Percentiles rank a stretch among this genome's conserved stretches.
Evolutionary conservation across 2,888 invertebrate genomes (phyloP).

Genomic region (Thymelicus lineola): DNA sequence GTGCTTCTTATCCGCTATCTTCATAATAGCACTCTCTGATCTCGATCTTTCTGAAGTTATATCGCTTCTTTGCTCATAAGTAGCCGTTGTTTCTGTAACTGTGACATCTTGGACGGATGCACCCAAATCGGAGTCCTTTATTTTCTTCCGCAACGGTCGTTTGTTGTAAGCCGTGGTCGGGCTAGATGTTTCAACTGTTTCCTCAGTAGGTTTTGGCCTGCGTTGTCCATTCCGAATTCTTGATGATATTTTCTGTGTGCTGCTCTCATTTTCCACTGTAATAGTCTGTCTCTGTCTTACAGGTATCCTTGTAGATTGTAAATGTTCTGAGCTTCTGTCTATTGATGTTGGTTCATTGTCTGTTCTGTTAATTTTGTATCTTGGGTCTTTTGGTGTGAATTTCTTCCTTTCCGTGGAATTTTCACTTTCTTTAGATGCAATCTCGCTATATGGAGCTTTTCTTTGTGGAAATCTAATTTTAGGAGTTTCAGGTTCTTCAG

Average conservation of each 20-base stretch:
- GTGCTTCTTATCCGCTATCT: constrained; percentile 82
- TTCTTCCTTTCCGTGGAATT: constrained; percentile 79
- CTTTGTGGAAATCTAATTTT: constrained; percentile 80
- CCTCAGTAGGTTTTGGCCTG: constrained; percentile 72
- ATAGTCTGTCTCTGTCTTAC: constrained; percentile 68
- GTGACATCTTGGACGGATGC: constrained; percentile 74
- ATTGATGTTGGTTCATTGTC: constrained; percentile 59
- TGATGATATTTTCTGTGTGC: constrained; percentile 73
- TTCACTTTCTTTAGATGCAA: constrained; percentile 61
- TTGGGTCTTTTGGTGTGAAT: constrained; percentile 80
- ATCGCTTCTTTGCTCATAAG: constrained; percentile 62
- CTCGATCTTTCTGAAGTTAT: constrained; percentile 76
- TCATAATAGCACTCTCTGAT: constrained; percentile 84
- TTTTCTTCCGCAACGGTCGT: constrained; percentile 69
- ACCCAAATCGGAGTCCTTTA: constrained; percentile 69
- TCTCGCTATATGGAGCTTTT: constrained; percentile 71
- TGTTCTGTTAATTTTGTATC: constrained; percentile 64
- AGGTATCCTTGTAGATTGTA: constrained; percentile 60
- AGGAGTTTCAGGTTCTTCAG: constrained; percentile 69
- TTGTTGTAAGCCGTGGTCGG: constrained; percentile 62
- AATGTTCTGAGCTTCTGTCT: constrained; percentile 53
- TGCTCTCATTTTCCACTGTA: constrained; percentile 65
- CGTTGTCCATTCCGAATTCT: constrained; percentile 72
- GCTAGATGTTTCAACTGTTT: constrained; percentile 61
- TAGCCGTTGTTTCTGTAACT: constrained; percentile 65